Base-by-base conservation (phyloP, 1,140 invertebrate species). In the Nephila pilipes region DNA sequence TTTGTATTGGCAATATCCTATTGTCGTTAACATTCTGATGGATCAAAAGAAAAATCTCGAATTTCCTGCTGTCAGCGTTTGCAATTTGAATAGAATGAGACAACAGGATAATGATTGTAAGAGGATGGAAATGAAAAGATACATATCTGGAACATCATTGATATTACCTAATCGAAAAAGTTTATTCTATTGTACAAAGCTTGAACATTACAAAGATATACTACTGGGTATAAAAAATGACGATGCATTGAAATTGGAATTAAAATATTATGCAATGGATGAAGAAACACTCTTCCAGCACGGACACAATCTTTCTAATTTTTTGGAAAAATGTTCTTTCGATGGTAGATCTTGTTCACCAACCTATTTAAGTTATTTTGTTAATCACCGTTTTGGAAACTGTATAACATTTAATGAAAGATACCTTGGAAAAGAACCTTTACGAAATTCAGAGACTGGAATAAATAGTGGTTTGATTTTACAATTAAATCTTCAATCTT, bases 41-140 rank as follows among this genome's bases (percentile, higher is more conserved):
- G n/a, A 88, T 14, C 20, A 69, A 22, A 65, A n/a, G n/a, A 22
- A 55, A n/a, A 38, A 2, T 46, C 18, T 65, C 0, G 38, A 69
- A 25, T 88, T 88, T 46, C 85, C 85, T 14, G 85, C 85, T 8
- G n/a, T 88, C 14, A 88, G 58, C 14, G 25, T 88, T 25, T 88
- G 85, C 36, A 88, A 88, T 25, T 36, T 88, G 20, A 88, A 88
- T 16, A 14, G 85, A 46, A 54, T 88, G 22, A 65, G 25, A 88
- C 1, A 25, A 12, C 5, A 0, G 2, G 1, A 20, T 69, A 10
- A 3, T 1, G 18, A n/a, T 6, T 25, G 60, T 46, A 29, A 25
- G 14, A 29, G 55, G 6, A 18, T 18, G 10, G 38, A n/a, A 16
- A 75, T 75, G 1, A 36, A 29, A 75, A 8, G 18, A 2, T 2